phyloP scores from a whole-genome alignment of 2,888 invertebrate genomes.

The Strigamia transsilvanica region DNA sequence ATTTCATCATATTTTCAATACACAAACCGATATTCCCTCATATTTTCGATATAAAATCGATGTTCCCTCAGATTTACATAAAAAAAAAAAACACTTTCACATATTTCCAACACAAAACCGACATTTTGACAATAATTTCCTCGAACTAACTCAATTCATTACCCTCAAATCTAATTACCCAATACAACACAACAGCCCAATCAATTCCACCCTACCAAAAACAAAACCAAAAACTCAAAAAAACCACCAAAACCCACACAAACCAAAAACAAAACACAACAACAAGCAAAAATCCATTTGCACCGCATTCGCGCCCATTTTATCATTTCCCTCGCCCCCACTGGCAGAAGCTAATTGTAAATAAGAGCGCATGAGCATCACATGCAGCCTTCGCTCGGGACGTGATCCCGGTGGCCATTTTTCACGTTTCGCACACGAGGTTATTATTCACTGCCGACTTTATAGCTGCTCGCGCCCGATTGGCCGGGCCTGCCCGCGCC shows the following conservation, averaged over 20 bases:
- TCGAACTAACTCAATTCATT: background rate
- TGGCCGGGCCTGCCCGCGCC: background rate
- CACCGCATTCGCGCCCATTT: background rate
- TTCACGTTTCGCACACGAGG: slow-evolving; percentile 15
- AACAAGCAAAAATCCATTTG: background rate
- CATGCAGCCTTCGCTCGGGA: background rate
- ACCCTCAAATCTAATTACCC: background rate
- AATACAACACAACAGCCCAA: background rate
- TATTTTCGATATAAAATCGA: too few species aligned
- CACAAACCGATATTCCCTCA: too few species aligned
- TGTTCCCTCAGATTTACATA: too few species aligned
- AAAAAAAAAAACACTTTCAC: too few species aligned
- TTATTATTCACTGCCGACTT: slow-evolving; percentile 26
- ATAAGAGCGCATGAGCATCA: background rate
- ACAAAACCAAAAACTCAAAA: background rate
- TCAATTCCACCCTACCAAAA: background rate
- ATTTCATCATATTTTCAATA: too few species aligned
- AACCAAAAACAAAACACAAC: too few species aligned
- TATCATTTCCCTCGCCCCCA: background rate
- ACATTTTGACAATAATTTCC: background rate
- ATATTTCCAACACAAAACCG: background rate
- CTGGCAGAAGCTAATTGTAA: background rate
- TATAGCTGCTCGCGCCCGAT: slow-evolving; percentile 1
- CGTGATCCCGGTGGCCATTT: slow-evolving; percentile 31
- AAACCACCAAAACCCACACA: too few species aligned